These are phyloP conservation scores for Leptodactylus fuscus DNA, from an alignment of 2,113 vertebrate species.

Conservation along the genomic window DNA sequence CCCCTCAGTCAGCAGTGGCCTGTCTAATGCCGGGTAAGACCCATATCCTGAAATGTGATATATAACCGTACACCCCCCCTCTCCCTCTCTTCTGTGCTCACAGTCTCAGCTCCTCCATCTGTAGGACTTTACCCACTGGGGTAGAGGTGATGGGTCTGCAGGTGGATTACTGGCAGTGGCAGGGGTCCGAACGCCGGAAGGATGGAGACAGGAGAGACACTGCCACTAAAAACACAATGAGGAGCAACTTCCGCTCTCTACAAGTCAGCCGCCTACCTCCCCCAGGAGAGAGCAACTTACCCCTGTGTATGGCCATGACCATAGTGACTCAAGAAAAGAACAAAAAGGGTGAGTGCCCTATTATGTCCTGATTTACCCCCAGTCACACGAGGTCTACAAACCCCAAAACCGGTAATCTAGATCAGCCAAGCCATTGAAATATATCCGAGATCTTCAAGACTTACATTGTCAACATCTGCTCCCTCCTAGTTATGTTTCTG, in stretches of 20 bases:
- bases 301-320: constrained; percentile 91
- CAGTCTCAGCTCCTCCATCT: neutral
- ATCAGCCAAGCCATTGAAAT: no score
- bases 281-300: constrained; percentile 83
- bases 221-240: constrained; percentile 86
- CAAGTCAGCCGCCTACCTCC: constrained; percentile 88
- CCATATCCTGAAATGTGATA: no score
- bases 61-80: neutral
- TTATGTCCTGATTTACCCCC: no score
- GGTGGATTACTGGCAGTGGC: constrained; percentile 92
- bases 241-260: constrained; percentile 92
- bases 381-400: no score
- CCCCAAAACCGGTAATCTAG: no score
- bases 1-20: constrained; percentile 84
- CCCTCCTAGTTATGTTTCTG: constrained; percentile 84
- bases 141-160: constrained; percentile 92
- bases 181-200: constrained; percentile 80
- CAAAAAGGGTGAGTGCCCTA: constrained; percentile 77
- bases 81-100: neutral
- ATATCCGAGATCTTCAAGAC: no score
- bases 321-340: constrained; percentile 95
- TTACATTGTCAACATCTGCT: neutral
- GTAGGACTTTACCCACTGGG: constrained; percentile 77
- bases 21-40: constrained; percentile 83
- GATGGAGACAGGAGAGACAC: constrained; percentile 81